Conservation (phyloP, 2,888 invertebrate species). For the Fragum sueziense region DNA sequence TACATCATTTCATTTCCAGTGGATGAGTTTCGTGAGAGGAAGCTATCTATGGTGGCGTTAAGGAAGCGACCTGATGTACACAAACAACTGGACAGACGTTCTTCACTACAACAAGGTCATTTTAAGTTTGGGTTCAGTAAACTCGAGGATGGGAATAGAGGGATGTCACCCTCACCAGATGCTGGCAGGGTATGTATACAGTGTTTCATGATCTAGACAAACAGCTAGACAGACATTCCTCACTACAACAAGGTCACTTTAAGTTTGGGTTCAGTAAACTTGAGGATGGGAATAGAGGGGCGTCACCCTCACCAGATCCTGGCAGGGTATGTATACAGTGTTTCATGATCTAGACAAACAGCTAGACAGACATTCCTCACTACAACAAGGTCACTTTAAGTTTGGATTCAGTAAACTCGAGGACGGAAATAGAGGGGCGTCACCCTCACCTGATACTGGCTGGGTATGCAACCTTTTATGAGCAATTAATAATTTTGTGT, state of each 20-base stretch:
- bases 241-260: constrained; percentile 52
- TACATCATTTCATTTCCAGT: too few species aligned
- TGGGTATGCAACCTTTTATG: too few species aligned
- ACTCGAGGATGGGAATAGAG: constrained; percentile 57
- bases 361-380: constrained; percentile 43
- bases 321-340: constrained; percentile 55
- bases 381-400: constrained; percentile 52
- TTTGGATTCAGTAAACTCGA: constrained; percentile 58
- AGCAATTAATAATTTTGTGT: too few species aligned
- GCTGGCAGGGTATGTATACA: constrained; percentile 51
- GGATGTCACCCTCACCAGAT: constrained; percentile 62
- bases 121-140: constrained; percentile 59
- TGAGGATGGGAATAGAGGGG: constrained; percentile 56
- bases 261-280: constrained; percentile 58
- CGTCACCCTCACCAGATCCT: constrained; percentile 60
- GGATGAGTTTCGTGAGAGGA: constrained; percentile 57
- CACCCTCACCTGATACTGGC: constrained; percentile 57
- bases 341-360: constrained; percentile 22
- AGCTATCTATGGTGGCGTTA: constrained; percentile 49
- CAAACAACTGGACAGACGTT: constrained; percentile 29
- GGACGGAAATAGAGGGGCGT: constrained; percentile 59
- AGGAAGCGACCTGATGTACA: constrained; percentile 37
- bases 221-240: constrained; percentile 39
- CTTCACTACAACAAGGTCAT: constrained; percentile 50
- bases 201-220: constrained; percentile 23